Base-by-base conservation (phyloP, 2,113 vertebrate species). In the Neolamprologus variostigma region DNA sequence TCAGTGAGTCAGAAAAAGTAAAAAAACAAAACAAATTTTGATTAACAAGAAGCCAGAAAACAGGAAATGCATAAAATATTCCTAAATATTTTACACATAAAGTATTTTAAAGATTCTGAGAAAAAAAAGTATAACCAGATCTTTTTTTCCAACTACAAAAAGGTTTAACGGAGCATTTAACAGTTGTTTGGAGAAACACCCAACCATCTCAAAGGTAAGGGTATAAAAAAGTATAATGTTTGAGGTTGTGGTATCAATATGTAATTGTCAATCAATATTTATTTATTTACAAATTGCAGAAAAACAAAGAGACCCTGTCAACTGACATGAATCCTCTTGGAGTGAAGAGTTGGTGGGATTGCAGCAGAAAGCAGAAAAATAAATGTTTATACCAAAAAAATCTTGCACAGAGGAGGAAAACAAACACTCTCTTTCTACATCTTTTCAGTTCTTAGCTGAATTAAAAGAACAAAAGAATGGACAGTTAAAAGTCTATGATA, bases 161-260 rank as follows among this genome's bases (percentile, higher is more conserved):
- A 9, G 3, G 35, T 40, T 68, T 40, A 40, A 68, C 3, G 3
- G 19, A 68, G 35, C 0, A 23, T 68, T 68, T 68, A 73, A 47
- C 40, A 47, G 68, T 17, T 26, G 68, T 40, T 45, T 73, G 68
- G 37, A 45, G 21, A 73, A 73, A 28, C 1, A 47, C 42, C 21
- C 40, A 0, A 7, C 6, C 21, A 47, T 17, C 2, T 17, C 9
- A 47, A 47, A 28, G 23, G 2, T 3, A 45, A 45, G 40, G 6
- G 40, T 28, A 73, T 45, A 26, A 45, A 76, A 35, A 47, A 28
- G 13, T 0, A 5, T 0, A 76, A 47, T 47, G 68, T 76, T 26
- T 19, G 14, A 28, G 21, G 2, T 45, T 45, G 68, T 73, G 13
- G 40, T 26, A 45, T 73, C 68, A 73, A 11, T 28, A 17, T 76